Evolutionary conservation across 92 coral and sea anemone genomes (phyloP).

Genomic region (Diadumene lineata): DNA sequence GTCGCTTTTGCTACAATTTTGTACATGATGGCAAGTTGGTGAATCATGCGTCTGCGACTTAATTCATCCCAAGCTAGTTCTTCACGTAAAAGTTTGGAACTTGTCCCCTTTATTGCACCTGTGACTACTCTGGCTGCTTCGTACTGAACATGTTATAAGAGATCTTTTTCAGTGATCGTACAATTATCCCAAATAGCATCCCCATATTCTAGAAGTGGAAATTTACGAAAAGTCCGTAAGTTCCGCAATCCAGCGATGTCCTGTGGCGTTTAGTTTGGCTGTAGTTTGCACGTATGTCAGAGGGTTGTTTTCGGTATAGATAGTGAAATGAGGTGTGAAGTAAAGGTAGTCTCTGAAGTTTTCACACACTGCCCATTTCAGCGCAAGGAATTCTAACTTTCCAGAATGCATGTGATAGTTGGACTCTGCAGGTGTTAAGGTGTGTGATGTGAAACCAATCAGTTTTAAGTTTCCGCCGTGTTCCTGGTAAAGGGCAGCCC

Average conservation of each 20-base stretch:
- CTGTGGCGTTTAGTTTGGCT: neutral
- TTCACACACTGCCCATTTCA: neutral
- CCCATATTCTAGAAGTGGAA: no score
- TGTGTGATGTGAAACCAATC: constrained; percentile 25
- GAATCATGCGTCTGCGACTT: no score
- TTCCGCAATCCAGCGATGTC: neutral
- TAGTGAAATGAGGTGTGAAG: neutral
- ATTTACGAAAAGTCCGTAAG: no score
- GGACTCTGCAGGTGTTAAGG: constrained; percentile 40
- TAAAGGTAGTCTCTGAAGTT: neutral
- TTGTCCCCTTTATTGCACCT: no score
- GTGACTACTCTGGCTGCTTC: no score
- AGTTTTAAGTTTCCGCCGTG: constrained; percentile 4
- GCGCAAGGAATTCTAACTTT: neutral
- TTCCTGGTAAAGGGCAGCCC: constrained; percentile 36
- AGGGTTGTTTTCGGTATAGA: neutral
- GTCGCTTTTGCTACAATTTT: no score
- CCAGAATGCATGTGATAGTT: constrained; percentile 46
- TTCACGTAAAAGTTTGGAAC: no score
- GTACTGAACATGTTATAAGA: no score
- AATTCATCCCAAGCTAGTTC: no score
- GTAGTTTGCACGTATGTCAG: neutral
- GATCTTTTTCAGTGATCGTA: no score
- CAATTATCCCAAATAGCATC: no score
- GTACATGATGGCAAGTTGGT: no score